phyloP scores from a whole-genome alignment of 2,113 vertebrate genomes.

The Prionailurus viverrinus region DNA sequence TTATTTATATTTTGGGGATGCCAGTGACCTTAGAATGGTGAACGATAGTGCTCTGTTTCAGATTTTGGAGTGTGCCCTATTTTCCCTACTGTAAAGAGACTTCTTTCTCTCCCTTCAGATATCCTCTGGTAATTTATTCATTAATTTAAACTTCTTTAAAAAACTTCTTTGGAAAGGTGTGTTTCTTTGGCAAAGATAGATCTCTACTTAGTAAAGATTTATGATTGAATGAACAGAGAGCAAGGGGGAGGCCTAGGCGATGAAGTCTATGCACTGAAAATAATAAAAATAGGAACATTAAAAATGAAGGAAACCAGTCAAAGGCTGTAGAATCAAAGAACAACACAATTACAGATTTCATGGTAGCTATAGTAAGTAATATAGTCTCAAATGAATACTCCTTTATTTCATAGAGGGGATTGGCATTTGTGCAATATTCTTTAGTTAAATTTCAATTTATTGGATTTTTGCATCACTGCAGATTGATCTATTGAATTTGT shows the following conservation, averaged over 20 bases:
- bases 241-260: not conserved
- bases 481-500: conserved; percentile 82
- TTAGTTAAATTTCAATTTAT: conserved; percentile 80
- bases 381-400: conserved; percentile 79
- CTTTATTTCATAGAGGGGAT: conserved; percentile 65
- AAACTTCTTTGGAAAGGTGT: conserved; percentile 54
- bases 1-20: not conserved
- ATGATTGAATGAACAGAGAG: conserved; percentile 51
- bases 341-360: conserved; percentile 70
- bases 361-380: conserved; percentile 68
- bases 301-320: conserved; percentile 34
- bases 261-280: conserved; percentile 46
- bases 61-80: not conserved
- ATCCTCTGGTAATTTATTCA: conserved; percentile 56
- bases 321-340: conserved; percentile 65
- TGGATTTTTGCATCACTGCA: conserved; percentile 79
- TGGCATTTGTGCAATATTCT: conserved; percentile 77
- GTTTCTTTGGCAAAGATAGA: conserved; percentile 59
- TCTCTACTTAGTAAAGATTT: conserved; percentile 48
- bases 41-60: not conserved
- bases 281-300: conserved; percentile 42
- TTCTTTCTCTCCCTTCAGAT: conserved; percentile 24
- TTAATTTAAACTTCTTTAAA: conserved; percentile 51
- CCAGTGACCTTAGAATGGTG: not conserved
- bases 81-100: conserved; percentile 26